These are phyloP conservation scores for Condylura cristata DNA, from an alignment of 2,113 vertebrate genomes.

Conservation along the genomic window DNA sequence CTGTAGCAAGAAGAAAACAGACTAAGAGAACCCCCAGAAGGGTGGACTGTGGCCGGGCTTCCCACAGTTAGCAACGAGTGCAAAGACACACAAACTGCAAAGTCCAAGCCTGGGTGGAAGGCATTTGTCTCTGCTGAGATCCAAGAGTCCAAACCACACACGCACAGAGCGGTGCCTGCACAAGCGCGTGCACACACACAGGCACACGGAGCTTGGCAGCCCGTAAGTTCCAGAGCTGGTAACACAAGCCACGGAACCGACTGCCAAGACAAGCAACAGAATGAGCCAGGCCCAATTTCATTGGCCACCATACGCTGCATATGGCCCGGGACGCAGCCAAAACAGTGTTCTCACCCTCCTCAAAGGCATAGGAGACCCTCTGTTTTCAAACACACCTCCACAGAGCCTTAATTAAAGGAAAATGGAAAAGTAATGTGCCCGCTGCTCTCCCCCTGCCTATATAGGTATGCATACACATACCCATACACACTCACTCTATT, in stretches of 20 bases:
- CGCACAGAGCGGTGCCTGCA: neutral
- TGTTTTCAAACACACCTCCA: slow-evolving; percentile 91
- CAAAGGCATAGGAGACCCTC: slow-evolving; percentile 90
- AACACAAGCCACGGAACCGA: slow-evolving; percentile 87
- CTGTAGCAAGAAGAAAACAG: slow-evolving; percentile 44
- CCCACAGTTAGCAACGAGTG: slow-evolving; percentile 53
- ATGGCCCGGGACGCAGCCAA: slow-evolving; percentile 88
- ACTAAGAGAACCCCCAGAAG: slow-evolving; percentile 14
- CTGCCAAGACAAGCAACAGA: slow-evolving; percentile 91
- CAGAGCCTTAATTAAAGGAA: slow-evolving; percentile 89
- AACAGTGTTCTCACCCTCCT: slow-evolving; percentile 90
- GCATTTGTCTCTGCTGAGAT: slow-evolving; percentile 85
- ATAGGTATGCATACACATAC: slow-evolving; percentile 49
- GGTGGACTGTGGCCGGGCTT: slow-evolving; percentile 43
- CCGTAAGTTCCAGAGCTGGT: slow-evolving; percentile 88
- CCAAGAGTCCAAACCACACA: slow-evolving; percentile 81
- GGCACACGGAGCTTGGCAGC: slow-evolving; percentile 86
- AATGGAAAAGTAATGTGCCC: slow-evolving; percentile 88
- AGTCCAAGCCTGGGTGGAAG: slow-evolving; percentile 79
- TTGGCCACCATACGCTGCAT: slow-evolving; percentile 89
- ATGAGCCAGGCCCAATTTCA: slow-evolving; percentile 88
- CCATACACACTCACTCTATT: slow-evolving; percentile 69
- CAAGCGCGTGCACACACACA: slow-evolving; percentile 44
- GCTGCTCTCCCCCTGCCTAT: slow-evolving; percentile 68
- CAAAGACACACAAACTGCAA: slow-evolving; percentile 78